Evolutionary conservation across 2,888 invertebrate species (phyloP), one percentile per base, ranked within the genome.

Genomic region (Panzeria rudis): DNA sequence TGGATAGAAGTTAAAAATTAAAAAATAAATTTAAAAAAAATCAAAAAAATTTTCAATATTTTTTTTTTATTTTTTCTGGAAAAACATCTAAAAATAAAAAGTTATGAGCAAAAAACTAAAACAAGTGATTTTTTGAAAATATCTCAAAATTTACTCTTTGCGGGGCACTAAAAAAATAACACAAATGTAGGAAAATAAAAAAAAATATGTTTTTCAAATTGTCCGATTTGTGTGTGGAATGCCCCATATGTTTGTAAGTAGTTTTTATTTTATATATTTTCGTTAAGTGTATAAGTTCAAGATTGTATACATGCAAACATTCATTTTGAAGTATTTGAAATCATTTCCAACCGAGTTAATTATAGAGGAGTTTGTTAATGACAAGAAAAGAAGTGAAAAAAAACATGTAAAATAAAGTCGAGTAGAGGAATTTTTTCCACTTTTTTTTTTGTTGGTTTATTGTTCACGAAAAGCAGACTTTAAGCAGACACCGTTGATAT

Each of bases 291-390:
- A 15, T 11, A 41, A 54, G 69, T 69, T 56, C 47, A 59, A 59
- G 44, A 3, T 56, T 71, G 5, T 29, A 17, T 59, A 15, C 35
- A 35, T 13, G 7, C 15, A 23, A 17, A 66, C 54, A 71, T 71
- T 23, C 61, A 56, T 71, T 75, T 72, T 64, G 62, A 76, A 86
- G 78, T 25, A 62, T 81, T 85, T 59, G 38, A 78, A 84, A 84
- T 86, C 86, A 83, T 79, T 86, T 87, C 88, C 87, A 87, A 86
- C 86, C 68, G 88, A 88, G 88, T 88, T 87, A 88, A 88, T 88
- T 88, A 88, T 76, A 87, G 86, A 78, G 87, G 71, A 82, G 79
- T 81, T 85, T 84, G 83, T 83, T 82, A 83, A 83, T 80, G 82
- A 77, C 84, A 84, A 80, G 69, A 61, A 77, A 83, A 38, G 66